Evolutionary conservation across 2,797 vertebrate species (phyloP), one percentile per base, ranked within the genome.

Genomic region (Darevskia mixta): DNA sequence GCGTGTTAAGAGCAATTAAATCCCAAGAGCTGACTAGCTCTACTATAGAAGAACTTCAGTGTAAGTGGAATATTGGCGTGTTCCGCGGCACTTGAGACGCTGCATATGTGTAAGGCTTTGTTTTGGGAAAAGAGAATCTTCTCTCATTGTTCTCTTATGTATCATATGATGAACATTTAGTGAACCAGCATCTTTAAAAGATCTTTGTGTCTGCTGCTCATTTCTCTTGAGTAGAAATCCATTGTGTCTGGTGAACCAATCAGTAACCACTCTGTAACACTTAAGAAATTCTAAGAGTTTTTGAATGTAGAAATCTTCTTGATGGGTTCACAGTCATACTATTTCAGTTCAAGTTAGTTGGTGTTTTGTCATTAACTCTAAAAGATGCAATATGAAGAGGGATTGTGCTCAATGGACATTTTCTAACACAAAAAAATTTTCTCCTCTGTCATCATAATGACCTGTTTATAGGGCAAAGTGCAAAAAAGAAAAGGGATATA

Each of bases 121-220:
- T 88, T 85, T 88, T 87, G 67, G 82, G 92, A 38, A 83, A 38
- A 15, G 49, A 35, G 13, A n/a, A 61, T 43, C 3, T 3, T 67
- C 1, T 18, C 43, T 2, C 69, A 85, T 87, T 85, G 6, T 38
- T 85, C 15, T 69, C 79, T 90, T 89, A 76, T 86, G 83, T 82
- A 84, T 58, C 45, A 76, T 77, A 79, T 78, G 49, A 55, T 86
- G 76, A 88, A 81, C 78, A 66, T 64, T 89, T 85, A 55, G 38
- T 75, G 88, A 82, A 82, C 61, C 76, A 89, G 79, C 66, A 90
- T 83, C 86, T 87, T 23, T 82, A 45, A 94, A 90, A 88, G 61
- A 49, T 27, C 18, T 71, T 79, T 72, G 13, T 91, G 41, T 38
- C 25, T 64, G 64, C 84, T 76, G 61, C 78, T 38, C 45, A 61